Base-by-base conservation (phyloP, 1,140 invertebrate genomes). In the Microplitis mediator region DNA sequence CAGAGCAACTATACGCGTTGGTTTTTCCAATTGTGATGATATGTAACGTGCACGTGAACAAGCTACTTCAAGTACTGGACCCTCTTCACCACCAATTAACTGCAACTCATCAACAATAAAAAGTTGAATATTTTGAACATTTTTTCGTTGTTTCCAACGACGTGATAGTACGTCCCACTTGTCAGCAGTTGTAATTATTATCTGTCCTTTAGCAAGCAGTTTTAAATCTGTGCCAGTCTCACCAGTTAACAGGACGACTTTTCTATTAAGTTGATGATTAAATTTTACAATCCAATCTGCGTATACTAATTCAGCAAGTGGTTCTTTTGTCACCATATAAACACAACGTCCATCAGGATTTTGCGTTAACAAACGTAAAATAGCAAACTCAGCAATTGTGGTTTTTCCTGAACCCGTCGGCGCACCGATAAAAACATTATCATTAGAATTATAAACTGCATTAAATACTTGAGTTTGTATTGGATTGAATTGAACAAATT, bases 381-480 rank as follows among this genome's bases (percentile, higher is more conserved):
- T 93, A 0, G 98, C 97, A 86, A 99, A 97, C 85, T 99, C 98
- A 0, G 97, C 98, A 71, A 98, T 95, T 2, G 97, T 94, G 0
- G 97, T 98, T 87, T 99, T 99, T 0, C 98, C 97, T 2, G 96
- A 97, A 0, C 98, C 98, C 11, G 97, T 96, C 1, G 98, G 98
- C 0, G 98, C 98, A 5, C 97, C 98, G 72, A 99, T 93, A 84
- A 99, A 99, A 1, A 99, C 95, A 87, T 99, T 99, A 79, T 99
- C 98, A 85, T 99, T 97, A 13, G 94, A 96, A 87, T 99, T 99
- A 85, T 99, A 99, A 0, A 99, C 93, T 0, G 98, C 95, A 85
- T 99, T 99, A 84, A 99, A 99, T 4, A 99, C 98, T 90, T 99
- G 98, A 0, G 98, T 99, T 85, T 99, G 98, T 75, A 99, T 99